phyloP scores from a whole-genome alignment of 1,140 invertebrate species.

The Caenorhabditis remanei region DNA sequence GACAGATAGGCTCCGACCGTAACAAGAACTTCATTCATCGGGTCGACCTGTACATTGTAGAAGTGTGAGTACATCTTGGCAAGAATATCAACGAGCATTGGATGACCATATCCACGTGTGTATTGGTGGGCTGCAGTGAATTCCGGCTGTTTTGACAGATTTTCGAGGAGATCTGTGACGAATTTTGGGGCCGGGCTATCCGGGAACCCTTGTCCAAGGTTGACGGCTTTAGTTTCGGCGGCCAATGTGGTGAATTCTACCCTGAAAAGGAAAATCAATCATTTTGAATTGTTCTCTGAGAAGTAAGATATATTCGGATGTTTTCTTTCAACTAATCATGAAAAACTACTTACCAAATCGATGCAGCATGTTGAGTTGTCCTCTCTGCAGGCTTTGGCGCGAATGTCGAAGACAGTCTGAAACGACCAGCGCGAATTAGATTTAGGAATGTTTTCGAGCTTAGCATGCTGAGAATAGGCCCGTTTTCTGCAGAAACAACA shows the following conservation, averaged over 20 bases:
- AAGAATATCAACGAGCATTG: slow-evolving; percentile 87
- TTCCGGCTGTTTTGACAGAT: slow-evolving; percentile 82
- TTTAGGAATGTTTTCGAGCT: slow-evolving; percentile 47
- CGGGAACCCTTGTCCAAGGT: slow-evolving; percentile 97
- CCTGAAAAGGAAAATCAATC: too few relatives aligned
- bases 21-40: slow-evolving; percentile 88
- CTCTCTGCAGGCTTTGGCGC: slow-evolving; percentile 31
- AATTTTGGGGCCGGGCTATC: slow-evolving; percentile 90
- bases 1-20: slow-evolving; percentile 93
- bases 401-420: slow-evolving; percentile 28
- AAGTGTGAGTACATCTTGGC: slow-evolving; percentile 88
- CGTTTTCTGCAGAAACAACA: slow-evolving; percentile 54
- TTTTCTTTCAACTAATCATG: not conserved
- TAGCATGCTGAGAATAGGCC: slow-evolving; percentile 45
- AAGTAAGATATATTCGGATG: too few relatives aligned
- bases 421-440: slow-evolving; percentile 43
- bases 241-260: slow-evolving; percentile 93
- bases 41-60: slow-evolving; percentile 84
- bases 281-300: too few relatives aligned
- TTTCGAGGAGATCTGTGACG: slow-evolving; percentile 85
- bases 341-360: slow-evolving; percentile 33
- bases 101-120: slow-evolving; percentile 85
- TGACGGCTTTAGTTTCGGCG: slow-evolving; percentile 89
- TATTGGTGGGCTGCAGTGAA: slow-evolving; percentile 91
- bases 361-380: not conserved